Evolutionary conservation across 2,797 vertebrate genomes (phyloP), one percentile per base, ranked within the genome.

Genomic region (Melanotaenia nigrans): DNA sequence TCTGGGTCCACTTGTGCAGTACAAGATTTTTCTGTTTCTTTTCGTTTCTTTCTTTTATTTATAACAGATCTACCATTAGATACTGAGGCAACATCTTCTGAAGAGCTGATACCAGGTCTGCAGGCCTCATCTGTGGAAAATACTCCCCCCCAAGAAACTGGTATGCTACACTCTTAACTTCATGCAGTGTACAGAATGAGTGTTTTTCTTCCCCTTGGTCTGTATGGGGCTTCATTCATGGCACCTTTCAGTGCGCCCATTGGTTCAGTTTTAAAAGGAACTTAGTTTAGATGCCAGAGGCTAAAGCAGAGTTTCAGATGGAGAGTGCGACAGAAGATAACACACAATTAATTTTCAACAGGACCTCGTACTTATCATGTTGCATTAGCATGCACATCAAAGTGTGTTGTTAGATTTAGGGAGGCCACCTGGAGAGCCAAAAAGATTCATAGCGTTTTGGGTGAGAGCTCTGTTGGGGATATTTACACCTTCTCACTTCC

Each of bases 31-130:
- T 30, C 30, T 30, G 30, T 30, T 30, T 30, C 30, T 30, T 30
- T 30, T 30, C 30, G 0, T 30, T 30, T 30, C 30, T 30, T 30
- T 30, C 47, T 63, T 45, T 73, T 47, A 6, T 33, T 1, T n/a
- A 9, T 49, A 49, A n/a, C 75, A 97, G 96, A 96, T 49, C 90
- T 94, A 60, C 87, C 89, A 78, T 86, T 90, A 59, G 96, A 97
- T 53, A 92, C 91, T 30, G 90, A 93, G 20, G 89, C 90, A 49
- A 81, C 89, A 28, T 93, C 95, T 13, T 92, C 93, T 24, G 97
- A 97, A 86, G 95, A 96, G 86, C 88, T 98, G 83, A 95, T 99
- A 42, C 94, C 96, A 1, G 96, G 96, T 47, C 94, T 99, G 79
- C 95, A 94, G 45, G 55, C 94, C 0, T 87, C 87, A 16, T 24